Base-by-base conservation (phyloP, 2,113 vertebrate species). In the Hemiprocne comata region DNA sequence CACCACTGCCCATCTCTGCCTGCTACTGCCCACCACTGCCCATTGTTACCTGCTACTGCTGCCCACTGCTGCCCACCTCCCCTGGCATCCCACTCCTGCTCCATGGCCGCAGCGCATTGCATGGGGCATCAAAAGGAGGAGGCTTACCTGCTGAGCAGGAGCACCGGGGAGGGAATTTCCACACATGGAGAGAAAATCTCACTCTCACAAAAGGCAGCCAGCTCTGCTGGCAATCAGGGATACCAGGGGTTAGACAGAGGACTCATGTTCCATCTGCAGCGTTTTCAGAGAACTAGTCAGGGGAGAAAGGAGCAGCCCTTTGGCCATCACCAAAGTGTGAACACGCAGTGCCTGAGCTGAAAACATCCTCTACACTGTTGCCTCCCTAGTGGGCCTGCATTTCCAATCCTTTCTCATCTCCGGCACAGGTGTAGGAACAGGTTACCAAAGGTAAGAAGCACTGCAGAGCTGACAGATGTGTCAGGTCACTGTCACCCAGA, bases 361-460 rank as follows among this genome's bases (percentile, higher is more conserved):
- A 64, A 71, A 54, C 38, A 44, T 14, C 34, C 28, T 54, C 38
- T 38, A 21, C 0, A 2, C 71, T 36, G 33, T 7, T 81, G 42
- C 46, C 51, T 67, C 53, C 48, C 15, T 54, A 67, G 48, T 1
- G 0, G 9, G 17, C 29, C 46, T 26, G 13, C 13, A 13, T 66
- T 90, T 84, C 57, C 48, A 19, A 51, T 25, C 40, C 31, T 61
- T 17, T 55, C 40, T 61, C 25, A 13, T 13, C 9, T 87, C 17
- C 0, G 0, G 48, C 9, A 12, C 33, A 64, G 44, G 38, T 7
- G 1, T 26, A 33, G n/a, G 38, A 14, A 34, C 3, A 2, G 48
- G n/a, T 62, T 50, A 34, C 5, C 20, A 25, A 19, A 82, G 40
- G 76, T 78, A 60, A 80, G 40, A 57, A 48, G 34, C 0, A 0